These are phyloP conservation scores for Volucella inflata DNA, from an alignment of 2,888 invertebrate species.

Conservation along the genomic window DNA sequence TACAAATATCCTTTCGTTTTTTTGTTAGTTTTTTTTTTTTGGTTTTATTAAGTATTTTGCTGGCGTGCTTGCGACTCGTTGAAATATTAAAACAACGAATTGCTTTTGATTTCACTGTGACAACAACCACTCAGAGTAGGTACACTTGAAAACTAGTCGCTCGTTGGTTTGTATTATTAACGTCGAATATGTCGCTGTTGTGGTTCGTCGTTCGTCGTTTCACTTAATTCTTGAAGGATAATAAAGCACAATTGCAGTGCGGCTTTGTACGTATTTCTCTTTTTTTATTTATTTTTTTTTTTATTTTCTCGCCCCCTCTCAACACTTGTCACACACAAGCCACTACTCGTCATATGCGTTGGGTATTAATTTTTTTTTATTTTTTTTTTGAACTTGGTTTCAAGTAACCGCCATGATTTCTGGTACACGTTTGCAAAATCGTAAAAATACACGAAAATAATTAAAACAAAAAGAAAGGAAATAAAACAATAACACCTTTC, in stretches of 20 bases:
- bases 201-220: constrained; percentile 41
- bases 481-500: constrained; percentile 19
- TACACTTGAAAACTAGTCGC: constrained; percentile 21
- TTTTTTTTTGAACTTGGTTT: not conserved
- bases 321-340: constrained; percentile 46
- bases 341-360: constrained; percentile 6
- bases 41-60: too few relatives aligned
- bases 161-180: constrained; percentile 43
- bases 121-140: constrained; percentile 57
- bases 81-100: constrained; percentile 61
- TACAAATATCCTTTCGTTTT: constrained; percentile 41
- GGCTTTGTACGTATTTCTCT: constrained; percentile 33
- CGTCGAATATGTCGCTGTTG: constrained; percentile 49
- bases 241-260: constrained; percentile 60
- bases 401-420: not conserved
- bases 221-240: constrained; percentile 61
- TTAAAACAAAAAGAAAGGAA: constrained; percentile 5
- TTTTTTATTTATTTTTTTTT: constrained; percentile 15
- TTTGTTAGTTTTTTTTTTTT: constrained; percentile 4
- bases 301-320: constrained; percentile 8
- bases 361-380: not conserved
- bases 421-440: not conserved
- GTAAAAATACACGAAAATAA: not conserved
- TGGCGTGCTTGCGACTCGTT: constrained; percentile 17
- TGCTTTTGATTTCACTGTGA: constrained; percentile 43